These are phyloP conservation scores for Cylas formicarius DNA, from an alignment of 1,140 invertebrate genomes.

Conservation along the genomic window DNA sequence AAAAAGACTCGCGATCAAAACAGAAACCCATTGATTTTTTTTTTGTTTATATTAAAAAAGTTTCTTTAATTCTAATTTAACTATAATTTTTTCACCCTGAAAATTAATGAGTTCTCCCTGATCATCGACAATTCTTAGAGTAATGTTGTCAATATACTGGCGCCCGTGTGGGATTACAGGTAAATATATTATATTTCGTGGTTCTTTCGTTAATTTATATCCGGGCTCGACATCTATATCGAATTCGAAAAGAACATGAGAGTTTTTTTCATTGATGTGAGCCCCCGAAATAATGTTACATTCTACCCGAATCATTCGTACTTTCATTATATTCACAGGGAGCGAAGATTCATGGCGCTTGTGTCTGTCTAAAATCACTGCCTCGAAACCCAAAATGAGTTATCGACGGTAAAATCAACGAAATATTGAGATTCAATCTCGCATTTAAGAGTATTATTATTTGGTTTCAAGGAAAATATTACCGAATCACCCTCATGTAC, in stretches of 20 bases:
- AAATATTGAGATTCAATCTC: constrained; percentile 10
- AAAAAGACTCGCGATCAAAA: no score
- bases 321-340: constrained; percentile 14
- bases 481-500: background rate
- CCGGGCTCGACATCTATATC: constrained; percentile 15
- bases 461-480: constrained; percentile 12
- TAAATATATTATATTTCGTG: constrained; percentile 17
- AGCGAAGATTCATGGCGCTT: constrained; percentile 9
- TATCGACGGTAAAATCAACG: constrained; percentile 8
- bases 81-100: constrained; percentile 12
- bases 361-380: constrained; percentile 1
- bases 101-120: constrained; percentile 5
- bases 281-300: constrained; percentile 15
- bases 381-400: constrained; percentile 10
- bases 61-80: constrained; percentile 10
- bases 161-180: constrained; percentile 8
- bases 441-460: constrained; percentile 16
- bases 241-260: constrained; percentile 13
- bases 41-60: background rate
- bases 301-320: constrained; percentile 14
- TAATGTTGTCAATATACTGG: constrained; percentile 13
- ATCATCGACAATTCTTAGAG: constrained; percentile 10
- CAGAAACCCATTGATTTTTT: no score
- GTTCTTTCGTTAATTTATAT: constrained; percentile 10
- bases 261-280: constrained; percentile 9